Conservation (phyloP, 92 coral and sea anemone genomes). For the Parazoanthus swiftii region DNA sequence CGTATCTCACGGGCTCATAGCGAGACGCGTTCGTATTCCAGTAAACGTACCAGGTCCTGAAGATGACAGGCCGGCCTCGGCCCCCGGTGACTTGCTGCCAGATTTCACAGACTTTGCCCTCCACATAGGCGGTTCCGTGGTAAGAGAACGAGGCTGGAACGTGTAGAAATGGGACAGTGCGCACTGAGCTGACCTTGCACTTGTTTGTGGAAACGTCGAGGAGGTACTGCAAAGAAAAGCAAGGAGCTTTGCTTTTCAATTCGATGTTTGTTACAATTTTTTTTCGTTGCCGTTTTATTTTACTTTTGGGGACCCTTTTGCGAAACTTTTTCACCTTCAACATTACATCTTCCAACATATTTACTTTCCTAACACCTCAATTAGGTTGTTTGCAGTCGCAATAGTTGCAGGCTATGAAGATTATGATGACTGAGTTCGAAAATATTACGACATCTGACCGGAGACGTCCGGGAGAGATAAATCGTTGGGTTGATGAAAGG, state of each 20-base stretch:
- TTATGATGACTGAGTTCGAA: no score
- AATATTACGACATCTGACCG: no score
- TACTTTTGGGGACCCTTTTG: no score
- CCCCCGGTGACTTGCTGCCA: neutral
- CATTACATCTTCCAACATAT: no score
- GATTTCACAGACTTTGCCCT: neutral
- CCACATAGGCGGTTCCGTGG: neutral
- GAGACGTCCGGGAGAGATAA: no score
- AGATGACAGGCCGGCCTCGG: neutral
- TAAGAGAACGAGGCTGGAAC: neutral
- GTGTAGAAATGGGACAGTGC: neutral
- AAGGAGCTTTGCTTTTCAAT: neutral
- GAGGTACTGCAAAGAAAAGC: neutral
- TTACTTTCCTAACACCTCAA: no score
- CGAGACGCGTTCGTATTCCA: neutral
- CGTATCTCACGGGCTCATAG: neutral
- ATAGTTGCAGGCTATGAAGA: no score
- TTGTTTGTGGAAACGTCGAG: neutral
- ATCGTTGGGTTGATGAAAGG: no score
- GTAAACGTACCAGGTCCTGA: slow-evolving; percentile 15
- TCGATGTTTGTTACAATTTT: no score
- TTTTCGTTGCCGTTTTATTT: no score
- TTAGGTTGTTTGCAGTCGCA: no score
- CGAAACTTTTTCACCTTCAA: no score
- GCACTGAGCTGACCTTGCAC: neutral